Percentiles rank a stretch among this genome's conserved stretches.
Evolutionary conservation across 2,113 vertebrate genomes (phyloP).

Genomic region (Lichenostomus cassidix): DNA sequence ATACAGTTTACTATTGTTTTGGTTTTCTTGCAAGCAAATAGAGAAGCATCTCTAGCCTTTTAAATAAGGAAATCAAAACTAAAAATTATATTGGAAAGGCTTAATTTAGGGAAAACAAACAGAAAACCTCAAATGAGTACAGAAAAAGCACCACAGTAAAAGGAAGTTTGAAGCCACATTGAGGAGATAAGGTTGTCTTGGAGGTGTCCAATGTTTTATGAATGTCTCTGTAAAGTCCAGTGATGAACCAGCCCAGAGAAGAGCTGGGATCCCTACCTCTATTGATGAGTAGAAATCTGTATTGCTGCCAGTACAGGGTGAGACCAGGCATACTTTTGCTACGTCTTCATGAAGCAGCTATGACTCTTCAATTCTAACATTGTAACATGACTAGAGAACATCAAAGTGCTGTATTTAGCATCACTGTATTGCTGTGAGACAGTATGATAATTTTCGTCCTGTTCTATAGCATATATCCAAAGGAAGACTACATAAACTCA

Average conservation of each 20-base stretch:
- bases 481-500: not conserved
- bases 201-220: not conserved
- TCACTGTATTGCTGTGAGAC: not conserved
- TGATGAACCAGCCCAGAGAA: not conserved
- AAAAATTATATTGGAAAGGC: not conserved
- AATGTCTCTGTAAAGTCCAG: not conserved
- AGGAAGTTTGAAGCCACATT: not conserved
- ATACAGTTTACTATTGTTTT: not conserved
- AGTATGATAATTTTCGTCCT: not conserved
- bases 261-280: not conserved
- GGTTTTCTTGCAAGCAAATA: not conserved
- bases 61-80: not conserved
- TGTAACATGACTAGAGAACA: not conserved
- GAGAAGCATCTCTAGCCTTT: not conserved
- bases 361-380: rapidly evolving
- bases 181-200: not conserved
- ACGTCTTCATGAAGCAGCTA: not conserved
- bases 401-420: not conserved
- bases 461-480: not conserved
- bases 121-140: not conserved
- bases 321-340: not conserved
- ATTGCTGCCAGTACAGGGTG: too few species aligned
- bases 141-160: rapidly evolving
- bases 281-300: not conserved
- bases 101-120: not conserved